Evolutionary conservation across 2,888 invertebrate genomes (phyloP).

Genomic region (Drosophila paramelanica): DNA sequence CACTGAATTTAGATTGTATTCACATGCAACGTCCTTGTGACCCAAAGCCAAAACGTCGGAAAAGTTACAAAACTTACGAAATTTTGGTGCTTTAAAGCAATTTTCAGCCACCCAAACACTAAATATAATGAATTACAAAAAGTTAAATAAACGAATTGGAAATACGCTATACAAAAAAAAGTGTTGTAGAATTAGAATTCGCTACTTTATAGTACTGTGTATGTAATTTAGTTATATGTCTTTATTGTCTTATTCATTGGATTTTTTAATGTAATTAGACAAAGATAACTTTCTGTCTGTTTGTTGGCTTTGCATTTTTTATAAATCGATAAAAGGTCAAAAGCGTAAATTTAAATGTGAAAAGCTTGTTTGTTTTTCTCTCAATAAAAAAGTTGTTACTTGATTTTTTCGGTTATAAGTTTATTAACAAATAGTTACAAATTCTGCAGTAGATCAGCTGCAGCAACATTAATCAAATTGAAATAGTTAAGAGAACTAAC

Average conservation of each 20-base stretch:
- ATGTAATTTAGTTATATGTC: too few relatives aligned
- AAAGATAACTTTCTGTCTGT: too few relatives aligned
- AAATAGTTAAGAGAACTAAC: conserved; percentile 22
- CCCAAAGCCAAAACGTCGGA: conserved; percentile 43
- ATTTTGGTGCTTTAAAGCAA: conserved; percentile 16
- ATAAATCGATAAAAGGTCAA: too few relatives aligned
- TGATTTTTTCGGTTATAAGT: not conserved
- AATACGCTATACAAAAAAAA: conserved; percentile 21
- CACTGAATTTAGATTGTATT: conserved; percentile 63
- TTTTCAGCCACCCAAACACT: conserved; percentile 27
- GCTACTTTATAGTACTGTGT: too few relatives aligned
- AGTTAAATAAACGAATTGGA: conserved; percentile 1
- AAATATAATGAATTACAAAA: conserved; percentile 28
- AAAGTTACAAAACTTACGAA: conserved; percentile 51
- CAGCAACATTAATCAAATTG: conserved; percentile 16
- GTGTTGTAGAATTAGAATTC: too few relatives aligned
- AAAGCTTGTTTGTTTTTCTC: too few relatives aligned
- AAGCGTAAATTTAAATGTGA: too few relatives aligned
- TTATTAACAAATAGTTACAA: not conserved
- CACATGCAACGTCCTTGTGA: conserved; percentile 65
- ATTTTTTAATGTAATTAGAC: too few relatives aligned
- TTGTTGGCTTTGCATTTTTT: too few relatives aligned
- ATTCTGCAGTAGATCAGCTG: not conserved
- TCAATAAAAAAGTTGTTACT: too few relatives aligned
- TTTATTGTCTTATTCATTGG: too few relatives aligned